These are phyloP conservation scores for Pecten maximus DNA, from an alignment of 2,888 invertebrate genomes.

Conservation along the genomic window DNA sequence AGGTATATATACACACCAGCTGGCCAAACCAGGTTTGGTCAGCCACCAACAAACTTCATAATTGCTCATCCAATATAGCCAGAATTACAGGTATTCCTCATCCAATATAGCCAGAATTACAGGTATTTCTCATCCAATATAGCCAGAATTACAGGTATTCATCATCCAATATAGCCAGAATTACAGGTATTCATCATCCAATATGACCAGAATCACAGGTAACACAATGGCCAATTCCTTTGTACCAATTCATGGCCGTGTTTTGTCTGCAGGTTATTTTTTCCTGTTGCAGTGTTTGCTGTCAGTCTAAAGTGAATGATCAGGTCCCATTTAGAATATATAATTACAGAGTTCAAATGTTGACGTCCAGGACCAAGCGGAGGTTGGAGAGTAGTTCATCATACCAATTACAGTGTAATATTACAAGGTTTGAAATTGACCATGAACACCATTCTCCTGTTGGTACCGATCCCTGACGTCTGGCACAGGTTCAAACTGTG, in stretches of 20 bases:
- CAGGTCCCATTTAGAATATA: not conserved
- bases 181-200: not conserved
- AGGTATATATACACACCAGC: conserved; percentile 25
- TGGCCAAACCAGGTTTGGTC: not conserved
- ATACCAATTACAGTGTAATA: not conserved
- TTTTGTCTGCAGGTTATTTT: not conserved
- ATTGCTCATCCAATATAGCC: no score
- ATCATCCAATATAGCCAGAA: no score
- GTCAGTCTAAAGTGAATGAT: not conserved
- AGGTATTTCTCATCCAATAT: no score
- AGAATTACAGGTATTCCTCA: no score
- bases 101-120: no score
- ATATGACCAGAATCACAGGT: not conserved
- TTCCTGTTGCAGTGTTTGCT: not conserved
- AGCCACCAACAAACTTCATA: not conserved
- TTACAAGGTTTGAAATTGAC: conserved; percentile 2
- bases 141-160: no score
- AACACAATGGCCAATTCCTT: not conserved
- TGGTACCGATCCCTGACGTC: not conserved
- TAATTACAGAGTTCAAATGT: conserved; percentile 7
- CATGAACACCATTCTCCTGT: not conserved
- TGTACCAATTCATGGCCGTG: not conserved
- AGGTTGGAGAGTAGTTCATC: not conserved
- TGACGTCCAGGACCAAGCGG: not conserved
- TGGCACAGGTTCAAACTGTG: not conserved